Base-by-base conservation (phyloP, 2,797 vertebrate species). In the Margarornis squamiger region DNA sequence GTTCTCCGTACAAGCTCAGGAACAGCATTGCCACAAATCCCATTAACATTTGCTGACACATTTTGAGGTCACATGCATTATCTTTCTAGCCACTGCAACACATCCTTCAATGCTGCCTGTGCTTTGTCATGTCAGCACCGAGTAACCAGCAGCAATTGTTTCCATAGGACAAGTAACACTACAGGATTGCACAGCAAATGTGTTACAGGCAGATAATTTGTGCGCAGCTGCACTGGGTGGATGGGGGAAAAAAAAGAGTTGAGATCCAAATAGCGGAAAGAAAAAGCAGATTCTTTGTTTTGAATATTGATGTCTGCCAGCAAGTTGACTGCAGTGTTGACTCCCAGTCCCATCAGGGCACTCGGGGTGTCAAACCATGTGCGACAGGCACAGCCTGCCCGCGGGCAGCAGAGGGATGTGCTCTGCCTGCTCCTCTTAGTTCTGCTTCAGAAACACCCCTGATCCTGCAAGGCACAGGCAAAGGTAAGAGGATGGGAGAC, bases 51-150 rank as follows among this genome's bases (percentile, higher is more conserved):
- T 86, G 54, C 38, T 74, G 48, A 91, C 88, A 81, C 48, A 39
- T 87, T 67, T 36, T 78, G 82, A 88, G 66, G 86, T 88, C 93
- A 92, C 27, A 54, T 6, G 38, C 72, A 83, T 67, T 84, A 92
- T 94, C 90, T 83, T 90, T 68, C 61, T 30, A 84, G 70, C 72
- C 76, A 61, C 68, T 91, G 57, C 66, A 90, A 58, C 84, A 78
- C 59, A 77, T 84, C 74, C 86, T 83, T 83, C 68, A 75, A 2
- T 52, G 66, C 74, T 87, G 74, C 3, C 49, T 32, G 63, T 73
- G 72, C 75, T 93, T 95, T 66, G 77, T 95, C 90, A 90, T 83
- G 96, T 96, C 95, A 95, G 79, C 91, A 91, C 92, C 58, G 7
- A 89, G 65, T 72, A 92, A 86, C 71, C 74, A 90, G 87, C 86